Conservation (phyloP, 2,113 vertebrate genomes). For the Stegostoma tigrinum region DNA sequence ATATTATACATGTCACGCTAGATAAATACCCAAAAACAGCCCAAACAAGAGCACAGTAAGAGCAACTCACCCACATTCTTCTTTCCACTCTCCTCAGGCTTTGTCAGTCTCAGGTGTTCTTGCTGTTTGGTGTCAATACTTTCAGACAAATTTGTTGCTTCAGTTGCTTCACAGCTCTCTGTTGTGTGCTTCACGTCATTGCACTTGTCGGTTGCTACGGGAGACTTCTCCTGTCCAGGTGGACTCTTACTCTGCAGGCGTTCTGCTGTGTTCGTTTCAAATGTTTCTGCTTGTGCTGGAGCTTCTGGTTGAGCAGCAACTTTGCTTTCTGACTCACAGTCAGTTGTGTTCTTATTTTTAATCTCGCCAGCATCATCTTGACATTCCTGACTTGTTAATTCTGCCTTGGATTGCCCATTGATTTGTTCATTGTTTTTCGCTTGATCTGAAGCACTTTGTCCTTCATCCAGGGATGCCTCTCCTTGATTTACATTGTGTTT, state of each 20-base stretch:
- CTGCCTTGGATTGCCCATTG: not conserved
- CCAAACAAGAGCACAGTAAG: not conserved
- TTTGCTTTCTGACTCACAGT: constrained; percentile 5
- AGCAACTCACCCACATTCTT: constrained; percentile 6
- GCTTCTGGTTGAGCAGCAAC: constrained; percentile 39
- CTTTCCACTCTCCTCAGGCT: not conserved
- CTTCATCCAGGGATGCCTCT: constrained; percentile 38
- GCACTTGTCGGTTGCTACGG: not conserved
- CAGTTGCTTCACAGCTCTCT: not conserved
- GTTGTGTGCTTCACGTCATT: not conserved
- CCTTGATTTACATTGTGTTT: constrained; percentile 36
- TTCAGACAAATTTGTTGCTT: not conserved
- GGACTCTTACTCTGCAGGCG: not conserved
- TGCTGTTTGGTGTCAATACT: not conserved
- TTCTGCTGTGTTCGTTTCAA: not conserved
- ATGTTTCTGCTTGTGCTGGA: constrained; percentile 40
- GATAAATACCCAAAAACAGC: not conserved
- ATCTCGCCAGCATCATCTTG: constrained; percentile 37
- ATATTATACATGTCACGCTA: not conserved
- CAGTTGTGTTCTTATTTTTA: constrained; percentile 7
- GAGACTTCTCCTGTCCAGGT: not conserved
- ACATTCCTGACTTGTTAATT: constrained; percentile 26
- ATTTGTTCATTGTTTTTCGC: constrained; percentile 42
- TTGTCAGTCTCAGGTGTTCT: not conserved
- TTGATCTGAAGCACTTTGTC: constrained; percentile 33